Percentiles rank a stretch among this genome's conserved stretches.
phyloP scores from a whole-genome alignment of 2,113 vertebrate genomes.

The Ornithorhynchus anatinus region DNA sequence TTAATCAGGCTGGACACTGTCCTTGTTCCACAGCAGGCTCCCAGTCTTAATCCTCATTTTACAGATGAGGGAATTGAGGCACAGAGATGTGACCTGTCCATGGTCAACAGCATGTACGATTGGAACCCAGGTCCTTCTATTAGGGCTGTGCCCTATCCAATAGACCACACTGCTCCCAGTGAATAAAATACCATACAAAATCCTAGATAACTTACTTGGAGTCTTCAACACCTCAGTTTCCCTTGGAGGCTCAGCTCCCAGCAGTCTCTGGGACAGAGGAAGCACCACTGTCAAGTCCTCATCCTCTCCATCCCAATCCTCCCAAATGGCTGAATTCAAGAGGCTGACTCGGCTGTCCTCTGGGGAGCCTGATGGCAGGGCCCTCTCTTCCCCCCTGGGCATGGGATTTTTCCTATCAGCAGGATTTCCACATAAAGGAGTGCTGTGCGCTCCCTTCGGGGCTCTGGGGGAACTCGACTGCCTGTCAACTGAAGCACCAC shows the following conservation, averaged over 20 bases:
- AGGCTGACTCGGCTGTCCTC: slow-evolving; percentile 56
- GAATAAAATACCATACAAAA: not conserved
- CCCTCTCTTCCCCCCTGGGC: slow-evolving; percentile 11
- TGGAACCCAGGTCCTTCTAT: not conserved
- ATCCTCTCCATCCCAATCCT: slow-evolving; percentile 76
- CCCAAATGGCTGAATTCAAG: slow-evolving; percentile 80
- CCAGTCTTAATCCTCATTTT: no score
- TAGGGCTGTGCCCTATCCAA: not conserved
- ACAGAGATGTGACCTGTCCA: not conserved
- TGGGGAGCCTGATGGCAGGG: not conserved
- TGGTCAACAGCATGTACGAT: not conserved
- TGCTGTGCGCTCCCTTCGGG: not conserved
- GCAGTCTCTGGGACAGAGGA: slow-evolving; percentile 69
- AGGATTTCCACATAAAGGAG: slow-evolving; percentile 41
- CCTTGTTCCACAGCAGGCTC: no score
- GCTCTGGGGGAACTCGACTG: not conserved
- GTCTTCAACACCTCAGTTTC: slow-evolving; percentile 61
- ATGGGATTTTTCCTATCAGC: not conserved
- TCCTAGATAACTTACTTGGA: slow-evolving; percentile 73
- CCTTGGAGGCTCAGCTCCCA: not conserved
- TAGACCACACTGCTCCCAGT: not conserved
- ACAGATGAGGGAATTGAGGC: not conserved
- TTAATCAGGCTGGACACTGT: no score
- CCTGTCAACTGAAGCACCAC: not conserved
- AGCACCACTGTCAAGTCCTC: slow-evolving; percentile 55